phyloP scores from a whole-genome alignment of 2,888 invertebrate species.

The Parapristionchus giblindavisi region DNA sequence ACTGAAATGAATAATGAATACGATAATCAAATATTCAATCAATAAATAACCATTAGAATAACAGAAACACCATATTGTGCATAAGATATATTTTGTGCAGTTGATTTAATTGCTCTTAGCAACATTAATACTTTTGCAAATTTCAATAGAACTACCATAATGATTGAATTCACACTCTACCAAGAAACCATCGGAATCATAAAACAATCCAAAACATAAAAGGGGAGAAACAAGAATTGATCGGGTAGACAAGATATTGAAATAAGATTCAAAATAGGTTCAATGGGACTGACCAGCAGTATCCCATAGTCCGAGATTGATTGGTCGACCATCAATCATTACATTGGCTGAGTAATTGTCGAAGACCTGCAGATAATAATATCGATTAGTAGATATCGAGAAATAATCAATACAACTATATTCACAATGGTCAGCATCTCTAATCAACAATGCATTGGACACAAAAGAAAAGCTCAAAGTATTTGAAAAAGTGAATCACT shows the following conservation, averaged over 20 bases:
- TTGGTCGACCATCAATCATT: constrained; percentile 68
- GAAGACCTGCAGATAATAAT: constrained; percentile 77
- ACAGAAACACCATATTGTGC: too few species aligned
- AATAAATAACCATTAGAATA: too few species aligned
- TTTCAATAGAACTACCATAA: too few species aligned
- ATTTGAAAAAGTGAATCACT: background rate
- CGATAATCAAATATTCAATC: too few species aligned
- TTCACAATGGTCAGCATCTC: background rate
- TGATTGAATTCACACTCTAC: too few species aligned
- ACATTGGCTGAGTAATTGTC: constrained; percentile 68
- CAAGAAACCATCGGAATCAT: too few species aligned
- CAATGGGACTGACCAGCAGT: constrained; percentile 64
- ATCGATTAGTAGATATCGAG: background rate
- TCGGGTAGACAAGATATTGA: background rate
- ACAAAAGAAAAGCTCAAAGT: background rate
- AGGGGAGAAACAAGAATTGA: too few species aligned
- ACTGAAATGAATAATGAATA: too few species aligned
- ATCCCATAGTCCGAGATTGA: constrained; percentile 62
- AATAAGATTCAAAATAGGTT: background rate
- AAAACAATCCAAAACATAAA: too few species aligned
- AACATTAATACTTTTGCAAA: too few species aligned
- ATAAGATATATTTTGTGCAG: too few species aligned
- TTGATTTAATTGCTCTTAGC: too few species aligned
- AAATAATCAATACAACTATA: background rate
- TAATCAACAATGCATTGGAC: background rate